Conservation (phyloP, 2,113 vertebrate genomes). For the Otolemur garnettii region DNA sequence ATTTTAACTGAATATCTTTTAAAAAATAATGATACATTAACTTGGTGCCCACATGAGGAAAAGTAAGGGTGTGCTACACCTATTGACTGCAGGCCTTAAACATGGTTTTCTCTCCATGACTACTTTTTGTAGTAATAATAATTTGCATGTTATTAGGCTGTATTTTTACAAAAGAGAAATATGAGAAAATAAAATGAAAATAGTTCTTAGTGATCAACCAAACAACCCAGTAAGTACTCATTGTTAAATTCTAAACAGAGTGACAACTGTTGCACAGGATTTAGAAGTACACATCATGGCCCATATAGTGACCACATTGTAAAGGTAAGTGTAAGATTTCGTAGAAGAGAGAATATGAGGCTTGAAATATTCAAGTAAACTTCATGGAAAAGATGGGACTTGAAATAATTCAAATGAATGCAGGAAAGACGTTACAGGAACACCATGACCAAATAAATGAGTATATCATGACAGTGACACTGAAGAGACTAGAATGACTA, state of each 20-base stretch:
- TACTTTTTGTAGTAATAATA: not conserved
- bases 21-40: conserved; percentile 35
- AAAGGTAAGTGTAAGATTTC: not conserved
- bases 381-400: not conserved
- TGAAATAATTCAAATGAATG: not conserved
- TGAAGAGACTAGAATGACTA: not conserved
- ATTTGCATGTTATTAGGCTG: not conserved
- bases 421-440: not conserved
- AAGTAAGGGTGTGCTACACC: not conserved
- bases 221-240: not conserved
- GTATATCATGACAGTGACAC: not conserved
- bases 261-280: not conserved
- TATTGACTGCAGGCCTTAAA: not conserved
- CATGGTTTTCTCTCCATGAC: not conserved
- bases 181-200: not conserved
- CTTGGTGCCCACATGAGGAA: not conserved
- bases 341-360: not conserved
- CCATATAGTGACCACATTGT: not conserved
- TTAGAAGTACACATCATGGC: not conserved
- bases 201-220: not conserved
- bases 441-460: not conserved
- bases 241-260: not conserved
- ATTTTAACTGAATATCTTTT: not conserved
- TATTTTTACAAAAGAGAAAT: conserved; percentile 8
- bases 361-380: not conserved